Base-by-base conservation (phyloP, 1,140 invertebrate genomes). In the Drosophila melanica region DNA sequence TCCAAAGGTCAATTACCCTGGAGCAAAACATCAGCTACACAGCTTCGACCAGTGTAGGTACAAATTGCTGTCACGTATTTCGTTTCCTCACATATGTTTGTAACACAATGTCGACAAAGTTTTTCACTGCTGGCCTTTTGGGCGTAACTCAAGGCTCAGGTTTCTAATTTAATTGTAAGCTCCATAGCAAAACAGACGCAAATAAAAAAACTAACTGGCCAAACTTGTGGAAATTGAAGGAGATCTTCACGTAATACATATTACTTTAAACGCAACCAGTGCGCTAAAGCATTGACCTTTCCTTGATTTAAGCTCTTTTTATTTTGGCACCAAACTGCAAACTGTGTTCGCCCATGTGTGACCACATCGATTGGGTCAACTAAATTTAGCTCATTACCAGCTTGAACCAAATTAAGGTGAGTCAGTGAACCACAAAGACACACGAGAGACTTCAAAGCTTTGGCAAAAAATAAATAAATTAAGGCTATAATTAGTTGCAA, bases 101-200 rank as follows among this genome's bases (percentile, higher is more conserved):
- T 39, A 54, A 59, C 62, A 65, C 35, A 58, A 64, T 20, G 59
- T 50, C 10, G 44, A 18, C 30, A 69, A 72, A 77, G 67, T 78
- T 59, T 79, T 64, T 30, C 58, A 59, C 48, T 60, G 78, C 41
- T 60, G 64, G 64, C 64, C 54, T 58, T 27, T 35, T 44, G 18
- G 18, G 18, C 37, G 18, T 30, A 69, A 65, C 48, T 41, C 69
- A 78, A 89, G 58, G 66, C 57, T 75, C 65, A 54, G 53, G 68
- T 87, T 82, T 87, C 69, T 84, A 89, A 87, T 87, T 89, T 74
- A 89, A 89, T 87, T 87, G 79, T 63, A 77, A 68, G 65, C 48
- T 54, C 59, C 33, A 9, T 10, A 42, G 79, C 48, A 45, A 65
- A 75, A 71, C 66, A 63, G 63, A 63, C 79, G 66, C 58, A 66